phyloP scores from a whole-genome alignment of 2,888 invertebrate genomes.

The Lasioglossum vierecki region DNA sequence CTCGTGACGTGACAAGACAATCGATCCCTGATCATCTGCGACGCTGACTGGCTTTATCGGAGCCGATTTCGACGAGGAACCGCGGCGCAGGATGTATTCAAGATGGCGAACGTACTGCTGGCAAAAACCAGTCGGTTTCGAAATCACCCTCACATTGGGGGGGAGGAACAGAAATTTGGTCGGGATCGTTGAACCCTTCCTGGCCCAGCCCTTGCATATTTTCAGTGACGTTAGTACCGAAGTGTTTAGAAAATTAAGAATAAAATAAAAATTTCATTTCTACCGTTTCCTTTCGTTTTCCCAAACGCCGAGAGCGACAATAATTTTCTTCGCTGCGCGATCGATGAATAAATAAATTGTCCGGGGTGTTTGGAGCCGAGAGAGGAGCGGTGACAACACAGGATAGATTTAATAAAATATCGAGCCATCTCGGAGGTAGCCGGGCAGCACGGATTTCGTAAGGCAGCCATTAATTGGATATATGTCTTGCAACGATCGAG shows the following conservation, averaged over 20 bases:
- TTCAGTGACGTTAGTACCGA: too few relatives aligned
- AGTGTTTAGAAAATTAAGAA: too few relatives aligned
- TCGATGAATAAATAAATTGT: neutral
- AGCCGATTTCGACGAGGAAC: neutral
- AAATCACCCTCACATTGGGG: neutral
- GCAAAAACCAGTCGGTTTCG: neutral
- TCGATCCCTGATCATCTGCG: slow-evolving; percentile 22
- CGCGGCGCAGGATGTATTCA: neutral
- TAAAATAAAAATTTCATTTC: neutral
- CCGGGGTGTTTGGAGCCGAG: neutral
- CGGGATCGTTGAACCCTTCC: neutral
- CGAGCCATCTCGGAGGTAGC: neutral
- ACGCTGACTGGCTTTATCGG: neutral
- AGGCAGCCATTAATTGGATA: slow-evolving; percentile 28
- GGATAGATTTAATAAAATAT: slow-evolving; percentile 19
- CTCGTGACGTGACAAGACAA: slow-evolving; percentile 24
- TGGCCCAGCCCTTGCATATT: neutral
- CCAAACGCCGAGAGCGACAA: too few relatives aligned
- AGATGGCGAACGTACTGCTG: slow-evolving; percentile 17
- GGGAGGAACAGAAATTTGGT: neutral
- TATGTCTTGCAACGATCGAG: neutral
- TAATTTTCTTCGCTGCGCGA: neutral
- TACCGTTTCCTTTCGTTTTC: neutral
- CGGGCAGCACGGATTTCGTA: neutral
- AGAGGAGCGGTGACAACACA: too few relatives aligned